Evolutionary conservation across 2,797 vertebrate species (phyloP).

Genomic region (Sebastes wilsoni): DNA sequence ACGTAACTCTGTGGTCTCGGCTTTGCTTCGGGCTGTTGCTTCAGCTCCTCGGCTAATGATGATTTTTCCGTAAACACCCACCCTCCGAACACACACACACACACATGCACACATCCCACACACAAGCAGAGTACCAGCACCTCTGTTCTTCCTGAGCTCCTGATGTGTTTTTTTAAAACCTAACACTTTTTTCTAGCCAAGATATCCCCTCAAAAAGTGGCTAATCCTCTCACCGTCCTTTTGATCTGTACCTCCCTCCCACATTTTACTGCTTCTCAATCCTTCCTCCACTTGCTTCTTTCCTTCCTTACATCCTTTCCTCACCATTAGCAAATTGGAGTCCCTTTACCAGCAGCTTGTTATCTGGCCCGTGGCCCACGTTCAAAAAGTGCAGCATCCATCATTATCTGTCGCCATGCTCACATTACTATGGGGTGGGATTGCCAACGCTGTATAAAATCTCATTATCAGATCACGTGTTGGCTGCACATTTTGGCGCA

Average conservation of each 20-base stretch:
- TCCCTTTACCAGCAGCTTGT: slow-evolving; percentile 39
- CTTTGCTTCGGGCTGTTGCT: slow-evolving; percentile 50
- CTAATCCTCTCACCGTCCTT: background rate
- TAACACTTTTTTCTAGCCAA: background rate
- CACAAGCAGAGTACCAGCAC: background rate
- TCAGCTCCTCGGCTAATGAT: slow-evolving; percentile 50
- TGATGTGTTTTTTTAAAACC: background rate
- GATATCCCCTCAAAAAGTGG: background rate
- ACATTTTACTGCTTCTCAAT: background rate
- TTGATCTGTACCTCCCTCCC: slow-evolving; percentile 8
- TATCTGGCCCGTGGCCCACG: slow-evolving; percentile 24
- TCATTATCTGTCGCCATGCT: slow-evolving; percentile 47
- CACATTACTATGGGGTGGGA: slow-evolving; percentile 28
- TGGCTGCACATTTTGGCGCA: slow-evolving; percentile 7
- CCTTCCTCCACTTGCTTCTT: background rate
- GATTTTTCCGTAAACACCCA: slow-evolving; percentile 22
- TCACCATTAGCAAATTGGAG: slow-evolving; percentile 25
- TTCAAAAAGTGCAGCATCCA: slow-evolving; percentile 45
- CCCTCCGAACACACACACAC: background rate
- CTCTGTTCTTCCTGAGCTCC: background rate
- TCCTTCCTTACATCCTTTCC: slow-evolving; percentile 2
- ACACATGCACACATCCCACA: background rate
- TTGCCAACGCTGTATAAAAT: slow-evolving; percentile 36
- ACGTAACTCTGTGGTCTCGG: slow-evolving; percentile 13
- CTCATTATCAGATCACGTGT: slow-evolving; percentile 48